Evolutionary conservation across 1,140 invertebrate genomes (phyloP).

Genomic region (Oncopeltus fasciatus): DNA sequence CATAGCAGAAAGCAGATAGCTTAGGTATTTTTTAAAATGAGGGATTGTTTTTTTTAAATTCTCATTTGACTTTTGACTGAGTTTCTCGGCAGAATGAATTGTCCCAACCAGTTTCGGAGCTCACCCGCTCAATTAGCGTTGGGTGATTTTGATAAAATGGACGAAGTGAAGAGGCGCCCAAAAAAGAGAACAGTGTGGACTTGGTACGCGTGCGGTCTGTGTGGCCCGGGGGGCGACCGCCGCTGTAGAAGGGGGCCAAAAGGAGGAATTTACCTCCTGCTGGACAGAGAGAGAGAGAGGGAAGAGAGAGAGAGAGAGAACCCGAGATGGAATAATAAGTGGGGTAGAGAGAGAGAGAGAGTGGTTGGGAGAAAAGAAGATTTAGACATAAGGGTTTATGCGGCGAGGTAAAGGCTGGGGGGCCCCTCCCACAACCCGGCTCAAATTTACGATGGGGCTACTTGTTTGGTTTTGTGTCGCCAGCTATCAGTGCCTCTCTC

Average conservation of each 20-base stretch:
- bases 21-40: no score
- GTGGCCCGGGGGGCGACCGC: not conserved
- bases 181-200: no score
- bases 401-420: not conserved
- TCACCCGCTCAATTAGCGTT: no score
- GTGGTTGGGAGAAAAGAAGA: not conserved
- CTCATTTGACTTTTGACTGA: no score
- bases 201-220: not conserved
- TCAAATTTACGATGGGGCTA: constrained; percentile 16
- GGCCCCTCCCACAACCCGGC: constrained; percentile 14
- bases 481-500: no score
- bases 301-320: constrained; percentile 12
- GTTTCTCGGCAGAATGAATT: no score
- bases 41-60: no score
- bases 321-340: constrained; percentile 5
- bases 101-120: no score
- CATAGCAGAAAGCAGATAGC: no score
- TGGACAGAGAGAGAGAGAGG: constrained; percentile 15
- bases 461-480: constrained; percentile 17
- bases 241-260: constrained; percentile 1
- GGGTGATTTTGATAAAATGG: not conserved
- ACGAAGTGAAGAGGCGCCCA: not conserved
- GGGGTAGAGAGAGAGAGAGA: constrained; percentile 5
- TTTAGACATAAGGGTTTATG: not conserved
- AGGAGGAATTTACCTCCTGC: constrained; percentile 3